phyloP scores from a whole-genome alignment of 37 sponge, comb jelly and placozoan genomes.

The Bolinopsis microptera region DNA sequence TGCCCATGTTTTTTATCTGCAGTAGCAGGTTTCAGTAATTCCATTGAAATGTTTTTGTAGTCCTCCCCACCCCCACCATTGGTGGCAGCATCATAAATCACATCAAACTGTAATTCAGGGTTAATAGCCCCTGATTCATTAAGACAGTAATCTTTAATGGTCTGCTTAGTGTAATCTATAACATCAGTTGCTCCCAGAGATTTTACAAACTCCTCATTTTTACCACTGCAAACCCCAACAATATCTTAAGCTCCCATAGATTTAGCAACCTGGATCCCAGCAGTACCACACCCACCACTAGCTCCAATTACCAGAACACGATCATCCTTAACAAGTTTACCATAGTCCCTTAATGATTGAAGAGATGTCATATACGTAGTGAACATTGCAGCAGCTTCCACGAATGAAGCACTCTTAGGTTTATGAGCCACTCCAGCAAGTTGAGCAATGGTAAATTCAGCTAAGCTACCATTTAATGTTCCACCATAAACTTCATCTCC shows the following conservation, averaged over 20 bases:
- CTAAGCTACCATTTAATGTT: background rate
- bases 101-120: conserved; percentile 45
- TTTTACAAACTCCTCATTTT: conserved; percentile 21
- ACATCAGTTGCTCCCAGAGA: conserved; percentile 53
- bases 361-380: conserved; percentile 22
- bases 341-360: conserved; percentile 29
- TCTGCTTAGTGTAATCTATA: conserved; percentile 38
- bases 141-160: background rate
- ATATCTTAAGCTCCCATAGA: conserved; percentile 29
- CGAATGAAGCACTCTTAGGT: background rate
- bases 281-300: conserved; percentile 52
- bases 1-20: background rate
- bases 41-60: background rate
- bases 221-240: conserved; percentile 51
- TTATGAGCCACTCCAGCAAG: background rate
- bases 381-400: conserved; percentile 12
- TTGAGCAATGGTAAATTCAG: background rate
- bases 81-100: conserved; percentile 40
- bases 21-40: background rate
- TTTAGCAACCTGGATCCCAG: conserved; percentile 13
- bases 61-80: conserved; percentile 47
- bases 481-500: conserved; percentile 56
- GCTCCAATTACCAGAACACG: conserved; percentile 46
- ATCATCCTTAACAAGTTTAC: background rate
- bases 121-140: background rate